Base-by-base conservation (phyloP, 2,888 invertebrate genomes). In the Nebria brevicollis region DNA sequence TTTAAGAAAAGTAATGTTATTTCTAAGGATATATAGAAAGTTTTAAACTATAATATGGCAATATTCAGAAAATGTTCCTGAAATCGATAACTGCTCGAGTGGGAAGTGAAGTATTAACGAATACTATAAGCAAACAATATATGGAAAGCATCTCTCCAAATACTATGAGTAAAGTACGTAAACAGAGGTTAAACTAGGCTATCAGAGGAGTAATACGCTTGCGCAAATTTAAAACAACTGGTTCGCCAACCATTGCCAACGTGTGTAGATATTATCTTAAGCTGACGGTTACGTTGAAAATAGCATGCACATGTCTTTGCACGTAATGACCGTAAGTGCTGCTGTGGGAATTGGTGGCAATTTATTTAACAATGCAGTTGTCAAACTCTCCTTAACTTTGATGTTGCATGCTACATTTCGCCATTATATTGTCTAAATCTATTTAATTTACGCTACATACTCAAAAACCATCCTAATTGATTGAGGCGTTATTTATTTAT, bases 301-400 rank as follows among this genome's bases (percentile, higher is more conserved):
- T 70, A 34, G 70, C 70, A 15, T 20, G 54, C 54, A 70, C 70
- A 70, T 70, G 70, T 70, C 25, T 70, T 70, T 70, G 25, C 70
- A 25, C 70, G 25, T 70, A 70, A 70, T 70, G 70, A 70, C 34
- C 25, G 2, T 34, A 25, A 70, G 25, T 70, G 70, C 34, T 70
- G 70, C 70, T 26, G 15, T 26, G 15, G 15, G 70, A 20, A 25
- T 34, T 25, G 70, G 34, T 26, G 70, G 13, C 34, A 70, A 26
- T 25, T 70, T 70, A 15, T 54, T 2, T 11, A 70, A 70, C 70
- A 25, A 70, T 70, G 70, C 70, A 34, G 25, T 70, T 26, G 25
- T 70, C 20, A 70, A 70, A 70, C 70, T 54, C 11, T 54, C 54
- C 54, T 13, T 54, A 54, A 54, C 54, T 54, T 54, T 13, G 54